phyloP scores from a whole-genome alignment of 2,797 vertebrate species.

The Silurus lanzhouensis region DNA sequence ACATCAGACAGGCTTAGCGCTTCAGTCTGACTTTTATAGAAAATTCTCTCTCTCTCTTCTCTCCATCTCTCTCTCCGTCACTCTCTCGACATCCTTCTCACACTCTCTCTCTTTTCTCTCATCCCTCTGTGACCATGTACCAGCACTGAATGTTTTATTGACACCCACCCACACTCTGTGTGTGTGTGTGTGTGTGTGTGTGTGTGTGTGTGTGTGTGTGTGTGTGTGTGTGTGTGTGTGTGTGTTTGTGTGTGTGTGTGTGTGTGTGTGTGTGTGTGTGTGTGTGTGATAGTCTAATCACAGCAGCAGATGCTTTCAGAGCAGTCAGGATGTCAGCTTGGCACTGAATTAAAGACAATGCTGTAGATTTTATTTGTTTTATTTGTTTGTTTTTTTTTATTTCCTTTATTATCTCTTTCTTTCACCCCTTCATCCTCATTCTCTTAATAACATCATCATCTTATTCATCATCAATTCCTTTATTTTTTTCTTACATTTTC shows the following conservation, averaged over 20 bases:
- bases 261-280: not conserved
- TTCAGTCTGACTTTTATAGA: not conserved
- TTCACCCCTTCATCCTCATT: not conserved
- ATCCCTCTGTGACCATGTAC: not conserved
- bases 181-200: too few species aligned
- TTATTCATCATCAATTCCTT: not conserved
- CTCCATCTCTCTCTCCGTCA: not conserved
- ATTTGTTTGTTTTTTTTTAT: not conserved
- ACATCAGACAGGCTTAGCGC: not conserved
- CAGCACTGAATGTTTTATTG: not conserved
- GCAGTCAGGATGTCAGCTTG: not conserved
- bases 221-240: slow-evolving; percentile 12
- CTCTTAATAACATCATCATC: not conserved
- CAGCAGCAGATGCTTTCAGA: not conserved
- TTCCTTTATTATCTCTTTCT: not conserved
- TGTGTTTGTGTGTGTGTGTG: slow-evolving; percentile 1
- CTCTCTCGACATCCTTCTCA: not conserved
- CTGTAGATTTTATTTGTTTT: not conserved
- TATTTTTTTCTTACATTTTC: not conserved
- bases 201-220: too few species aligned
- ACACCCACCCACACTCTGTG: slow-evolving; percentile 18
- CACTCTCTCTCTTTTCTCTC: not conserved
- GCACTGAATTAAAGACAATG: not conserved
- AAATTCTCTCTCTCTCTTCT: too few species aligned
- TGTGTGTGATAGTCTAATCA: not conserved